Evolutionary conservation across 2,888 invertebrate species (phyloP).

Genomic region (Zygaena filipendulae): DNA sequence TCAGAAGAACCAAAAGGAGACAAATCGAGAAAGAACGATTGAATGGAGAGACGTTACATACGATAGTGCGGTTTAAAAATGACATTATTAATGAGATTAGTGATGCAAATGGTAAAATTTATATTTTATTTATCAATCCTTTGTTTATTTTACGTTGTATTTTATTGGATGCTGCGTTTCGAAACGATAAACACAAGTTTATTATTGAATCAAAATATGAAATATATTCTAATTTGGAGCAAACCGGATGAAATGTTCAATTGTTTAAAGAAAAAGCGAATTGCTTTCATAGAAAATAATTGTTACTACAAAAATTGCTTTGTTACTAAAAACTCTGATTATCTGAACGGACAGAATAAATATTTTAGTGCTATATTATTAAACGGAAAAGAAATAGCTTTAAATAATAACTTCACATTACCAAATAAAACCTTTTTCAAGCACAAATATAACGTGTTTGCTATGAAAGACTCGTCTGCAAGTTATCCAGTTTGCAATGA

Average conservation of each 20-base stretch:
- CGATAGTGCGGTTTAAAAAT: conserved; percentile 1
- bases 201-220: conserved; percentile 17
- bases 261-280: conserved; percentile 32
- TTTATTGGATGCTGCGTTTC: conserved; percentile 19
- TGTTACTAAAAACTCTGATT: conserved; percentile 30
- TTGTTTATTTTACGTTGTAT: conserved; percentile 1
- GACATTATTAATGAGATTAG: too few species aligned
- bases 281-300: conserved; percentile 28
- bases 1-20: too few species aligned
- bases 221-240: conserved; percentile 44
- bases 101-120: too few species aligned
- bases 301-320: conserved; percentile 41
- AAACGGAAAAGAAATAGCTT: conserved; percentile 32
- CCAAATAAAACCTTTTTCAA: conserved; percentile 23
- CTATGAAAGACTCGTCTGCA: conserved; percentile 36
- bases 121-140: too few species aligned
- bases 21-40: too few species aligned
- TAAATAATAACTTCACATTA: conserved; percentile 19
- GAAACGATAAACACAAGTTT: too few species aligned
- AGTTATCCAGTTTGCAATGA: conserved; percentile 31
- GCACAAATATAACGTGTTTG: conserved; percentile 43
- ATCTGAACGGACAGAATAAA: conserved; percentile 20
- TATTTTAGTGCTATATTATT: conserved; percentile 35
- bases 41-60: not conserved
- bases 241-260: conserved; percentile 27